Evolutionary conservation across 2,888 invertebrate species (phyloP), one percentile per base, ranked within the genome.

Genomic region (Amorpha juglandis): DNA sequence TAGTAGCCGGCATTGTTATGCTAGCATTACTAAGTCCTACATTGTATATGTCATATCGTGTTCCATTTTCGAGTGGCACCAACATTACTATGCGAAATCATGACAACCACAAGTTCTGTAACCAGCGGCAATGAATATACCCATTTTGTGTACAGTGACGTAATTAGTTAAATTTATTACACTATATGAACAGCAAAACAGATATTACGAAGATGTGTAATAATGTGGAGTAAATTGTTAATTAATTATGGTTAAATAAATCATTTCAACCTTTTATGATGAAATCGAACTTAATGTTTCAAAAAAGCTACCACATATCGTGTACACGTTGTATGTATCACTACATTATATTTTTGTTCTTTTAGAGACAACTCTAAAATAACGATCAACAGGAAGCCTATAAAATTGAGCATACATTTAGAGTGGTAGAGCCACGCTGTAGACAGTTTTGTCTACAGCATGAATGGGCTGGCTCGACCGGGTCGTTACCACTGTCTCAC

Each of bases 11-110:
- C 82, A 82, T 85, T 85, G 84, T 86, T 86, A 84, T 86, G 87
- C 84, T 73, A 72, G 76, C 82, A 86, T 7, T 9, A 35, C 85
- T 86, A 85, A 77, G 77, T 78, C 81, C 78, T 71, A 78, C 73
- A 74, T 83, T 80, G 82, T 82, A 82, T 88, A 88, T 90, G 90
- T 89, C 88, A 89, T 86, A 78, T 77, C 77, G 75, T 78, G 90
- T 85, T 90, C 90, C 75, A 89, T 84, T 88, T 90, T 84, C 77
- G 82, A 82, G 77, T 78, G 80, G 82, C 81, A 58, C 58, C 38
- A 48, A 38, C 58, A 48, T 58, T 38, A 48, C 19, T 14, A 35
- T 47, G 16, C 45, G 55, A 55, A 64, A 35, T 64, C 55, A 64
- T 64, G 55, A 64, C 64, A 64, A 45, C 42, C 16, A 64, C 35